Base-by-base conservation (phyloP, 1,140 invertebrate genomes). In the Mizuhopecten yessoensis region DNA sequence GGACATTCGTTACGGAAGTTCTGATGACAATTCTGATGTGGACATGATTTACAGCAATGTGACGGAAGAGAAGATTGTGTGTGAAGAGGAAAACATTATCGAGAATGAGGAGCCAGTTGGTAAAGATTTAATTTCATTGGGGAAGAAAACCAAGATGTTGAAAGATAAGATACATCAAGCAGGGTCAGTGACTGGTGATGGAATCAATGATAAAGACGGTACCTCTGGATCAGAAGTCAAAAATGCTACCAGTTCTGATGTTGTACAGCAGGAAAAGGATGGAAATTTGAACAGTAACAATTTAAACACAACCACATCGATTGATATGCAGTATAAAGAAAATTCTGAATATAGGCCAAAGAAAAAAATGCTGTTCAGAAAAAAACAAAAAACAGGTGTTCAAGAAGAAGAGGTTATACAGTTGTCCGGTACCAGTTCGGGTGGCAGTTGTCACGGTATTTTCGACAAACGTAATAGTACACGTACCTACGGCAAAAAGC, bases 161-260 rank as follows among this genome's bases (percentile, higher is more conserved):
- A 91, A 33, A 88, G 88, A 17, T 34, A 88, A 42, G 15, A 20
- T 39, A 49, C 33, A 34, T 91, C 33, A 86, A 88, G 39, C 33
- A 10, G 36, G 89, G 36, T 90, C 87, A 89, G 57, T 36, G 11
- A 45, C 57, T 29, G n/a, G 9, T 75, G 57, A 29, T 75, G n/a
- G 17, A 29, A n/a, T 75, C 57, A 75, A 29, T 15, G 45, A 49
- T 1, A 75, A 75, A n/a, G n/a, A 75, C 29, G n/a, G 17, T 75
- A 75, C 17, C 17, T 45, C 5, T 29, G 29, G 29, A 29, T 29
- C 57, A 29, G 57, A 29, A 29, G 57, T 7, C 15, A 29, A n/a
- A 5, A 29, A 75, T 75, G 45, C 2, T 3, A 57, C 45, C 13
- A 20, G 45, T 23, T 23, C 45, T 57, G 57, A 29, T 75, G 57